Evolutionary conservation across 1,140 invertebrate species (phyloP).

Genomic region (Muscidifurax raptorellus): DNA sequence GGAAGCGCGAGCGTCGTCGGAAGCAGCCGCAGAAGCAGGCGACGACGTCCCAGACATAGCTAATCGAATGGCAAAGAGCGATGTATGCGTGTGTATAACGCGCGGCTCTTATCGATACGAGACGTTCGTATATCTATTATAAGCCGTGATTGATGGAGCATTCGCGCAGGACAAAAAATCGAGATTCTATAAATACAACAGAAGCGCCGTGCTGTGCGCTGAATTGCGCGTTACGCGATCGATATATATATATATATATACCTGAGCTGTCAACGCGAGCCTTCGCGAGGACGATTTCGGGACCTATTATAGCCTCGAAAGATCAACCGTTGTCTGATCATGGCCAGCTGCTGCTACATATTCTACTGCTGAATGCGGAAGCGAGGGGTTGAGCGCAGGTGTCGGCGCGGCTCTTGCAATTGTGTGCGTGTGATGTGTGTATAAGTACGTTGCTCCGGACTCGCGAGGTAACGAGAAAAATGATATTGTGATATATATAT

Average conservation of each 20-base stretch:
- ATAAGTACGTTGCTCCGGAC: not conserved
- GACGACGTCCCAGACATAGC: constrained; percentile 21
- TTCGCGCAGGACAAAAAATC: not conserved
- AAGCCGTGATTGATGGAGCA: not conserved
- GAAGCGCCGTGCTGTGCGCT: too few species aligned
- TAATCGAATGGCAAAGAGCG: constrained; percentile 30
- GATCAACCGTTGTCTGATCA: not conserved
- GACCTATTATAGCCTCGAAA: not conserved
- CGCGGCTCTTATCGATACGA: not conserved
- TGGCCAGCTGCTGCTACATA: not conserved
- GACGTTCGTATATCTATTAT: not conserved
- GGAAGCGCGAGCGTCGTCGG: constrained; percentile 31
- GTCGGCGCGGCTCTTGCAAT: not conserved
- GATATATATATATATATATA: too few species aligned
- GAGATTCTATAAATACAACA: not conserved
- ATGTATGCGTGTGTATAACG: not conserved
- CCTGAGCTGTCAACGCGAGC: constrained; percentile 9
- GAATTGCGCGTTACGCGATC: not conserved
- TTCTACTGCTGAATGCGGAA: not conserved
- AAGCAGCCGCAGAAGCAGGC: not conserved
- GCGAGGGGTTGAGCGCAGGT: not conserved
- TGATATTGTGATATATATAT: too few species aligned
- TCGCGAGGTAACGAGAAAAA: too few species aligned
- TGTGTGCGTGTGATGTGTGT: not conserved
- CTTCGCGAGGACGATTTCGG: constrained; percentile 18